Evolutionary conservation across 2,888 invertebrate species (phyloP).

Genomic region (Ametastegia equiseti): DNA sequence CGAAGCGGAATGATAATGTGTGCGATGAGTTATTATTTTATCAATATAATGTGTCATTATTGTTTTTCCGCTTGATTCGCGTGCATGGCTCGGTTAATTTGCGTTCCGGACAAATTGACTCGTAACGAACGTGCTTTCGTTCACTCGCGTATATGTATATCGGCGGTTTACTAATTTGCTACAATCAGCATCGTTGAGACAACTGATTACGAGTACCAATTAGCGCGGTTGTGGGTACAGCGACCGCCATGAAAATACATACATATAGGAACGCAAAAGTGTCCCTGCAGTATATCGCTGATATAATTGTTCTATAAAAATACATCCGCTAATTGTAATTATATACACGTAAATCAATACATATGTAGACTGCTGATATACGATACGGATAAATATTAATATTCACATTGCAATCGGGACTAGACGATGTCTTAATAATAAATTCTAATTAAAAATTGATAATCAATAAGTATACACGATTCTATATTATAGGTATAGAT

Average conservation of each 20-base stretch:
- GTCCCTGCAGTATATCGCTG: neutral
- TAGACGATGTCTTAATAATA: too few relatives aligned
- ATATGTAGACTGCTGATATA: too few relatives aligned
- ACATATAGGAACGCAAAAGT: neutral
- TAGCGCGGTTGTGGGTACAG: neutral
- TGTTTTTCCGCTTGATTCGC: neutral
- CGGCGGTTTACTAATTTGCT: slow-evolving; percentile 35
- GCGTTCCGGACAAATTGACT: slow-evolving; percentile 4
- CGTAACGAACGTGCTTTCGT: neutral
- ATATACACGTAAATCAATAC: too few relatives aligned
- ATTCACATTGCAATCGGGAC: too few relatives aligned
- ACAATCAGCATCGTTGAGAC: slow-evolving; percentile 29
- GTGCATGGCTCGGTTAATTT: neutral
- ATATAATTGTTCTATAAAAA: too few relatives aligned
- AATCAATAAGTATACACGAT: too few relatives aligned
- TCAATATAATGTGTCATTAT: slow-evolving; percentile 17
- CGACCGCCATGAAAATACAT: neutral
- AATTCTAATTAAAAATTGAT: too few relatives aligned
- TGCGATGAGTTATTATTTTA: slow-evolving; percentile 6
- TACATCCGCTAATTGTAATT: too few relatives aligned
- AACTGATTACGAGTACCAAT: slow-evolving; percentile 39
- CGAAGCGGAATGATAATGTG: neutral
- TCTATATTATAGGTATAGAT: too few relatives aligned
- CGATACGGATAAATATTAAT: too few relatives aligned
- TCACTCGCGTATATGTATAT: neutral